Evolutionary conservation across 1,140 invertebrate genomes (phyloP), one percentile per base, ranked within the genome.

Genomic region (Sarcophaga peregrina): DNA sequence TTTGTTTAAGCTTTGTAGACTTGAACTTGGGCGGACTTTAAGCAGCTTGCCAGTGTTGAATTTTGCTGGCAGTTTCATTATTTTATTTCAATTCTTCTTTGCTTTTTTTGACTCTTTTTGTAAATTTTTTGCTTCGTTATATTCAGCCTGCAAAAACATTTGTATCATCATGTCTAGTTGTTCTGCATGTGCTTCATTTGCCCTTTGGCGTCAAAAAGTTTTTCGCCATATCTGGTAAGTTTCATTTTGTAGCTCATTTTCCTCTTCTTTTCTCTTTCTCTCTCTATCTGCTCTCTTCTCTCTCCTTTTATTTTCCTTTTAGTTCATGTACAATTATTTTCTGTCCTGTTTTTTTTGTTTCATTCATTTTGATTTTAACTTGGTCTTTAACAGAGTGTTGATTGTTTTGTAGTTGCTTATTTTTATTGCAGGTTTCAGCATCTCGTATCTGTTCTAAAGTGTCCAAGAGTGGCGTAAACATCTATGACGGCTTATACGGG

Each of bases 171-270:
- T 54, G 15, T 76, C 82, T 82, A 25, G 15, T 17, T 76, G 52
- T 78, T 48, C 75, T 62, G 46, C 25, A 62, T 81, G 72, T 62
- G 83, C 54, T 81, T 81, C 75, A 84, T 82, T 84, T 84, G 83
- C 58, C 81, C 83, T 82, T 78, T 84, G 83, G 83, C 83, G 81
- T 80, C 81, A 68, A 45, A 80, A 84, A 84, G 83, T 84, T 84
- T 82, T 80, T 46, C 83, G 74, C 75, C 80, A 20, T 84, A 80
- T 83, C 11, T 25, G 46, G 20, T 7, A 78, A 78, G 47, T 83
- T 68, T 25, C 52, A 54, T 83, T 68, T 68, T 82, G 45, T 80
- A 52, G 17, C 17, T 52, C 72, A 45, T 78, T 75, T 50, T 15
- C 46, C 68, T 54, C 3, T 3, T 72, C 52, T 54, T 8, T 3